Conservation (phyloP, 2,113 vertebrate genomes). For the Channa argus region DNA sequence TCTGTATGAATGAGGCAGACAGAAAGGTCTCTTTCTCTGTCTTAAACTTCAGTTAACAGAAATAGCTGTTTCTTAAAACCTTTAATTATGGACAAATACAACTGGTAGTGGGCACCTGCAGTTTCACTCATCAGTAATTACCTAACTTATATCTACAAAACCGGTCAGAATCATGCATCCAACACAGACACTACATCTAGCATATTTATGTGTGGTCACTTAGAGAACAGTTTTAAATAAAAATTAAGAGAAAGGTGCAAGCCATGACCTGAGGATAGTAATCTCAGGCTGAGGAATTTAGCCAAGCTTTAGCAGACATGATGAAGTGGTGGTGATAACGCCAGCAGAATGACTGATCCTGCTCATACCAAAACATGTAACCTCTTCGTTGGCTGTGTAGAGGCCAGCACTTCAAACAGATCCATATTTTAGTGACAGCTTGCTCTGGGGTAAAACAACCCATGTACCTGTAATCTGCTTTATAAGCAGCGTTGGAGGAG, state of each 20-base stretch:
- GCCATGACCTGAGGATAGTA: slow-evolving; percentile 57
- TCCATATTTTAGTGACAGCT: slow-evolving; percentile 79
- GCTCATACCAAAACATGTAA: slow-evolving; percentile 61
- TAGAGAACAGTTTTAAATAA: slow-evolving; percentile 17
- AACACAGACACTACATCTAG: background rate
- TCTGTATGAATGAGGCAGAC: slow-evolving; percentile 59
- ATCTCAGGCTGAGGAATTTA: slow-evolving; percentile 63
- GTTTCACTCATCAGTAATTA: slow-evolving; percentile 7
- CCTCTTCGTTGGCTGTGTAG: slow-evolving; percentile 38
- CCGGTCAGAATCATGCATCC: slow-evolving; percentile 11
- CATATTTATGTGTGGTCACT: slow-evolving; percentile 7
- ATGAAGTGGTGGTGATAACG: slow-evolving; percentile 52
- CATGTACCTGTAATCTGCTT: slow-evolving; percentile 74
- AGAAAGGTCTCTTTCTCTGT: slow-evolving; percentile 30
- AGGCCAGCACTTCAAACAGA: slow-evolving; percentile 69
- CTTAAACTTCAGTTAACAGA: slow-evolving; percentile 57
- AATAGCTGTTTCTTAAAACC: slow-evolving; percentile 42
- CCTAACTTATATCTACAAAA: slow-evolving; percentile 26
- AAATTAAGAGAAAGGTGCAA: slow-evolving; percentile 37
- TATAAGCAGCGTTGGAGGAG: slow-evolving; percentile 45
- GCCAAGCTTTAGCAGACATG: slow-evolving; percentile 46
- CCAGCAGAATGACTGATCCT: slow-evolving; percentile 63
- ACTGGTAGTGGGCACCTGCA: slow-evolving; percentile 3
- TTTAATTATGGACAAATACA: slow-evolving; percentile 49
- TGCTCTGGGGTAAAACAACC: slow-evolving; percentile 71